These are phyloP conservation scores for Phylloscopus trochilus DNA, from an alignment of 2,113 vertebrate genomes.

Conservation along the genomic window DNA sequence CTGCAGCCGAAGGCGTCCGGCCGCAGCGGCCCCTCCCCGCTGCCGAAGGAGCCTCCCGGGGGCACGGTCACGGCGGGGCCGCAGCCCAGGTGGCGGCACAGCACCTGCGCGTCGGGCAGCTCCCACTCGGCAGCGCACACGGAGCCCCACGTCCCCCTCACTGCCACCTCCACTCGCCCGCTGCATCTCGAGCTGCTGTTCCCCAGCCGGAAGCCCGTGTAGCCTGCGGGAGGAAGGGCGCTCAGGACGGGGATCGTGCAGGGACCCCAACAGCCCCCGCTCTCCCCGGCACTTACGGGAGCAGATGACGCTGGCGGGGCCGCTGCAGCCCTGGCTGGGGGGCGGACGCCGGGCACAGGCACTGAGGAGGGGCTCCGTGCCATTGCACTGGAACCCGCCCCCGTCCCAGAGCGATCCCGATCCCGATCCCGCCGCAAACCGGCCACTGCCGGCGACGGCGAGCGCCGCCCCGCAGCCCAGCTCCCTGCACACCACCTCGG, in stretches of 20 bases:
- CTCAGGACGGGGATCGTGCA: accelerated
- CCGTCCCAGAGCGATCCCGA: not conserved
- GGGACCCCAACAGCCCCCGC: accelerated
- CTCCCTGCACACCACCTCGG: constrained; percentile 51
- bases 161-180: not conserved
- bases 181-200: not conserved
- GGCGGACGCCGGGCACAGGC: not conserved
- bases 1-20: not conserved
- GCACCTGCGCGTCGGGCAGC: not conserved
- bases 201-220: not conserved
- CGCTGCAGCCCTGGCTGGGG: accelerated
- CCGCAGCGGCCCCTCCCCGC: not conserved
- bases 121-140: not conserved
- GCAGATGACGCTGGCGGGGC: not conserved
- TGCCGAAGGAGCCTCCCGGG: not conserved
- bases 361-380: not conserved
- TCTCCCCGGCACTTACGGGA: not conserved
- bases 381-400: not conserved
- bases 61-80: not conserved
- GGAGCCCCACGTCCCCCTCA: not conserved
- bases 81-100: constrained; percentile 8
- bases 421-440: accelerated
- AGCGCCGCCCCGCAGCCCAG: not conserved
- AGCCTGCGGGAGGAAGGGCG: not conserved
- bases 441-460: accelerated